Conservation (phyloP, 2,797 vertebrate species). For the Carcharodon carcharias region DNA sequence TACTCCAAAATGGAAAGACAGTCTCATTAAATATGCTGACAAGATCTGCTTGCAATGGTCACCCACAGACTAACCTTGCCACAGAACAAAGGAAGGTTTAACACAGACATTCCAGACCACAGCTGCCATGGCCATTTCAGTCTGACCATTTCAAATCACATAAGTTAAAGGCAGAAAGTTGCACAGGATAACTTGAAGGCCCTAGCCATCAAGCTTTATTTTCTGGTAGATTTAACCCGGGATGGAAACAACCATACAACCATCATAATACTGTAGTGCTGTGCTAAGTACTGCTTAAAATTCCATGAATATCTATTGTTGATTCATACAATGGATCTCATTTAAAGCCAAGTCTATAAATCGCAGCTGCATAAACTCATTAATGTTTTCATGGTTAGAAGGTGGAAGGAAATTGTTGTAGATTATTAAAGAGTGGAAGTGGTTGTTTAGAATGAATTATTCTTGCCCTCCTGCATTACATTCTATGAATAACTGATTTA, state of each 20-base stretch:
- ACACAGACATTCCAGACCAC: neutral
- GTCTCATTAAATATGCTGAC: neutral
- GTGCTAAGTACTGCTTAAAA: neutral
- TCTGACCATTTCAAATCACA: neutral
- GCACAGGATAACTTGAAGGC: neutral
- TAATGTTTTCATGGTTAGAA: constrained; percentile 5
- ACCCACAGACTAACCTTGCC: neutral
- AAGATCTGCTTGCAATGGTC: neutral
- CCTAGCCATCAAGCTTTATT: neutral
- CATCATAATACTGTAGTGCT: neutral
- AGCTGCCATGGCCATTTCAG: neutral
- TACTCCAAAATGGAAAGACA: neutral
- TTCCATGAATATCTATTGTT: constrained; percentile 23
- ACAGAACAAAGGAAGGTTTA: neutral
- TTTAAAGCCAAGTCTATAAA: constrained; percentile 18
- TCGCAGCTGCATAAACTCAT: constrained; percentile 4
- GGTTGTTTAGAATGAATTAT: neutral
- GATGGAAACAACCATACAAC: neutral
- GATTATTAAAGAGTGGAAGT: constrained; percentile 19
- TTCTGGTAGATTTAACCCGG: neutral
- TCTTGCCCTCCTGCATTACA: neutral
- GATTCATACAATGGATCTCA: neutral
- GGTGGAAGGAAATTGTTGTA: constrained; percentile 23
- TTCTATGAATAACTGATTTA: neutral
- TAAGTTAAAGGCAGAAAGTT: neutral